These are phyloP conservation scores for Autographa pulchrina DNA, from an alignment of 2,888 invertebrate genomes.

Conservation along the genomic window DNA sequence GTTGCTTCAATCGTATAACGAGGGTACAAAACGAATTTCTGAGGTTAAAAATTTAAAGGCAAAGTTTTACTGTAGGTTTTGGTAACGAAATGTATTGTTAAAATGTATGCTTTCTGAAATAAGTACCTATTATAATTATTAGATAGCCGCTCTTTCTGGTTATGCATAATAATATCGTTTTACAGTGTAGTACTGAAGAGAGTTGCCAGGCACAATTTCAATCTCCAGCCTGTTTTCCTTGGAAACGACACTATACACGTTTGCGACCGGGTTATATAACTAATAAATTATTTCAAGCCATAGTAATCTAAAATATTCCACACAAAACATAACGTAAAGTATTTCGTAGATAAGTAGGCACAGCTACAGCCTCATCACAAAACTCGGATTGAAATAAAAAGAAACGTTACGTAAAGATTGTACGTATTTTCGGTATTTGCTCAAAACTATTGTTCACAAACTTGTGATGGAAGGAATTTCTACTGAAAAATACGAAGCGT, in stretches of 20 bases:
- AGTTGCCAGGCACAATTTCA: too few species aligned
- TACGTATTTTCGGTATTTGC: slow-evolving; percentile 19
- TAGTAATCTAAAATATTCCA: not conserved
- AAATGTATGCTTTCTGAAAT: not conserved
- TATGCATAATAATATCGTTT: too few species aligned
- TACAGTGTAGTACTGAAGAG: too few species aligned
- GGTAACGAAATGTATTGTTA: not conserved
- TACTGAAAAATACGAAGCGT: slow-evolving; percentile 8
- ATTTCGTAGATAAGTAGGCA: not conserved
- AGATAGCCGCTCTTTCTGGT: not conserved
- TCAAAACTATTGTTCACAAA: slow-evolving; percentile 24
- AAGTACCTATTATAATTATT: not conserved
- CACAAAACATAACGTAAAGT: not conserved
- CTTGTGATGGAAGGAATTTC: slow-evolving; percentile 22
- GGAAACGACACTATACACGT: too few species aligned
- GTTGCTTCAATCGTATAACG: slow-evolving; percentile 3
- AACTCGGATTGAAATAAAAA: slow-evolving; percentile 31
- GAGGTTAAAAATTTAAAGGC: not conserved
- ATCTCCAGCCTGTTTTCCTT: too few species aligned
- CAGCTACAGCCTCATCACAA: slow-evolving; percentile 14
- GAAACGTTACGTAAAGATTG: slow-evolving; percentile 30
- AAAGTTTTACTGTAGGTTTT: not conserved
- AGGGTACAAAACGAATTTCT: not conserved
- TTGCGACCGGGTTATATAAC: not conserved
- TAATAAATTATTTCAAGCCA: not conserved